These are phyloP conservation scores for Rhopilema esculentum DNA, from an alignment of 30 jellyfish, hydroid and myxozoan genomes.

Conservation along the genomic window DNA sequence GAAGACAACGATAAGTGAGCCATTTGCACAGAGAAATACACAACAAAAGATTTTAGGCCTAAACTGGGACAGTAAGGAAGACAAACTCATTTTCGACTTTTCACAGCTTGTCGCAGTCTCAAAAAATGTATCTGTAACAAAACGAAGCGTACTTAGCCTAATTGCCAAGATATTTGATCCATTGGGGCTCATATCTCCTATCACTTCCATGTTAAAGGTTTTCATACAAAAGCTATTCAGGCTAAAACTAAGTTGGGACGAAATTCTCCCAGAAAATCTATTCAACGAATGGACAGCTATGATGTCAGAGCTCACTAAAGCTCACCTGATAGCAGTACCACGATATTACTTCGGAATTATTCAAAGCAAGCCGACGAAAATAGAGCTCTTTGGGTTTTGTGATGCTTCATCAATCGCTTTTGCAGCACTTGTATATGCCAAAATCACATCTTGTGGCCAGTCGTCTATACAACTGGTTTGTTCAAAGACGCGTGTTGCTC, in stretches of 20 bases:
- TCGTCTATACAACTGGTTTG: constrained; percentile 1
- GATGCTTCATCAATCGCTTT: constrained; percentile 1
- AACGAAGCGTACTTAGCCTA: background rate
- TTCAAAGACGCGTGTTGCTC: constrained; percentile 33
- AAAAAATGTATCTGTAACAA: background rate
- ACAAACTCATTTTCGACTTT: background rate
- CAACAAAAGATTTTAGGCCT: background rate
- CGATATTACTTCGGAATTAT: constrained; percentile 2
- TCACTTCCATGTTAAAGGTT: background rate
- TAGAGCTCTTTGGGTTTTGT: constrained; percentile 2
- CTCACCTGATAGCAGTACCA: background rate
- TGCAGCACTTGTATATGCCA: constrained; percentile 35
- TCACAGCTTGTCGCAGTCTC: background rate
- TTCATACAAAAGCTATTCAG: background rate
- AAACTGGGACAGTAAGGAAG: background rate
- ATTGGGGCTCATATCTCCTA: constrained; percentile 21
- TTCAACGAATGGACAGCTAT: background rate
- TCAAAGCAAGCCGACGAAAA: background rate
- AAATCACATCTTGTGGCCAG: constrained; percentile 1
- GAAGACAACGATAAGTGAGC: background rate
- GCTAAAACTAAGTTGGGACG: background rate
- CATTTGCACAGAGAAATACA: background rate
- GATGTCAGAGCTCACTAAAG: background rate
- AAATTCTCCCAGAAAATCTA: constrained; percentile 3
- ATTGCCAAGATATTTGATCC: constrained; percentile 31